These are phyloP conservation scores for Prochilodus magdalenae DNA, from an alignment of 2,113 vertebrate species.

Conservation along the genomic window DNA sequence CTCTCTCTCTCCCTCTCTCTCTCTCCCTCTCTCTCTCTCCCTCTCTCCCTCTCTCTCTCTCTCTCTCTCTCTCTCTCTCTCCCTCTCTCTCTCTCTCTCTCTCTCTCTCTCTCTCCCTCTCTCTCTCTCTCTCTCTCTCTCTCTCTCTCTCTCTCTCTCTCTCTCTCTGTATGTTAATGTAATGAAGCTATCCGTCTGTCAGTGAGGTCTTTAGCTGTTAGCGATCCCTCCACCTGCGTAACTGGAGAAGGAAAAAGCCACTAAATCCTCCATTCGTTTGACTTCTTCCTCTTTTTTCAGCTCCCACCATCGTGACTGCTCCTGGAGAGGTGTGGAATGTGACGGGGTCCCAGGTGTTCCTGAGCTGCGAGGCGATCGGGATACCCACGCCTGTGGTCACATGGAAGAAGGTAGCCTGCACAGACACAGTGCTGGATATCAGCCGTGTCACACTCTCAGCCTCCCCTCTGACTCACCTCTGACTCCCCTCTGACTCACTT, in stretches of 20 bases:
- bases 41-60: no score
- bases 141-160: background rate
- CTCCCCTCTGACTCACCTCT: no score
- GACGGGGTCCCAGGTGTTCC: slow-evolving; percentile 88
- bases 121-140: background rate
- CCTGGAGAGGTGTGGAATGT: slow-evolving; percentile 91
- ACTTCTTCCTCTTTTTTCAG: slow-evolving; percentile 59
- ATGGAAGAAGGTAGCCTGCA: slow-evolving; percentile 88
- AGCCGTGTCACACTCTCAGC: no score
- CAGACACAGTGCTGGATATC: no score
- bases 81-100: no score
- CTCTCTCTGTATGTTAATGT: no score
- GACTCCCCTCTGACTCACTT: no score
- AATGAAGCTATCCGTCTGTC: no score
- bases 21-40: no score
- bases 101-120: background rate
- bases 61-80: no score
- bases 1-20: no score
- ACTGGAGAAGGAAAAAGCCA: background rate
- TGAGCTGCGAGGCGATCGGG: slow-evolving; percentile 92
- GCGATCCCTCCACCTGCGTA: background rate
- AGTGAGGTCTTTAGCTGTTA: no score
- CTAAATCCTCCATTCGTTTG: background rate
- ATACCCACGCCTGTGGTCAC: slow-evolving; percentile 91
- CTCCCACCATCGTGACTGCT: slow-evolving; percentile 87